These are phyloP conservation scores for Gobio gobio DNA, from an alignment of 2,113 vertebrate genomes.

Conservation along the genomic window DNA sequence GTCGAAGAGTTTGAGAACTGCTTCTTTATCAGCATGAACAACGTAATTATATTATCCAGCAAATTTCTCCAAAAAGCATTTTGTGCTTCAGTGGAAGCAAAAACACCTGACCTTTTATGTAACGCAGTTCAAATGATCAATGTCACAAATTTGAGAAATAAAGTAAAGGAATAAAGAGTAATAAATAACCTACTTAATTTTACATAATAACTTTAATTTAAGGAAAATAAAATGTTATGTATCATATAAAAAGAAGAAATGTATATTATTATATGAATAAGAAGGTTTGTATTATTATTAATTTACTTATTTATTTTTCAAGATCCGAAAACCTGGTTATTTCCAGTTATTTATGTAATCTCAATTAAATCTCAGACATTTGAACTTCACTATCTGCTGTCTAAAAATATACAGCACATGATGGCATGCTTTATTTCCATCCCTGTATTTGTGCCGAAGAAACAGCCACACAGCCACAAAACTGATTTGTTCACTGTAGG, in stretches of 20 bases:
- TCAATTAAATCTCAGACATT: not conserved
- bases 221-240: no score
- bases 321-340: no score
- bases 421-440: slow-evolving; percentile 6
- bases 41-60: not conserved
- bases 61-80: not conserved
- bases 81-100: not conserved
- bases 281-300: no score
- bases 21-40: not conserved
- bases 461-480: not conserved
- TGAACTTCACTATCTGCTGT: not conserved
- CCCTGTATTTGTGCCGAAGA: not conserved
- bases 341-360: not conserved
- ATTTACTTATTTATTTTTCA: no score
- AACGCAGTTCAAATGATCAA: not conserved
- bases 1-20: not conserved
- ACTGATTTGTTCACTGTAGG: slow-evolving; percentile 27
- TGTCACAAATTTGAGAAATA: not conserved
- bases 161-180: not conserved
- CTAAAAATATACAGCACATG: not conserved
- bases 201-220: not conserved
- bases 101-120: not conserved
- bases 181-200: not conserved
- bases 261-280: no score
- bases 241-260: no score